Conservation (phyloP, 2,888 invertebrate species). For the Zygaena filipendulae region DNA sequence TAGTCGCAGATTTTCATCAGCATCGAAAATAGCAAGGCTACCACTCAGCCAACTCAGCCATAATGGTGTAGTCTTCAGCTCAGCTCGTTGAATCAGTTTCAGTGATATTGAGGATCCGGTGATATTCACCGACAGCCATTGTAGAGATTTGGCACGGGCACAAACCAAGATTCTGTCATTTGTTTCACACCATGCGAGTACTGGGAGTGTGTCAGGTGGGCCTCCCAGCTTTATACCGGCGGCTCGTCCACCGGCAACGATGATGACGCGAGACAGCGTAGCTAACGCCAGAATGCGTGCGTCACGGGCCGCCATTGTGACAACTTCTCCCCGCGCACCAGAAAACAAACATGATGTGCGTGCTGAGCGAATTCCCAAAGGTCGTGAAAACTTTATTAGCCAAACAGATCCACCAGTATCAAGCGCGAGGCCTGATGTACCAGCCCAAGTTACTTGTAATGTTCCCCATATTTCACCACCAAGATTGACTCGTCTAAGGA, state of each 20-base stretch:
- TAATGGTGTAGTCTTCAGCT: slow-evolving; percentile 72
- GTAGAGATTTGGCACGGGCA: slow-evolving; percentile 84
- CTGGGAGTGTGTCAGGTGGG: slow-evolving; percentile 82
- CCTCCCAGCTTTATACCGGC: slow-evolving; percentile 73
- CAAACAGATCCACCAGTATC: slow-evolving; percentile 98
- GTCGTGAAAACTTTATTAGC: slow-evolving; percentile 88
- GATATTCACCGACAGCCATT: slow-evolving; percentile 81
- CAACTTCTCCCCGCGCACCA: slow-evolving; percentile 92
- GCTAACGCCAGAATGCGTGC: slow-evolving; percentile 87
- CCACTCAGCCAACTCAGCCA: slow-evolving; percentile 78
- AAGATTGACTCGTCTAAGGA: slow-evolving; percentile 51
- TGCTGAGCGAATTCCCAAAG: slow-evolving; percentile 88
- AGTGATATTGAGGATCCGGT: slow-evolving; percentile 58
- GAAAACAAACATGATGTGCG: slow-evolving; percentile 95
- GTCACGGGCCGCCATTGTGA: slow-evolving; percentile 52
- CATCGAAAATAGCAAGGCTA: slow-evolving; percentile 88
- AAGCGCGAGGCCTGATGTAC: slow-evolving; percentile 63
- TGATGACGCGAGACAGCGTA: slow-evolving; percentile 86
- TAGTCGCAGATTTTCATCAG: slow-evolving; percentile 85
- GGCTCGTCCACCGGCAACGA: slow-evolving; percentile 53
- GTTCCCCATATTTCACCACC: slow-evolving; percentile 61
- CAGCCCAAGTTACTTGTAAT: slow-evolving; percentile 55
- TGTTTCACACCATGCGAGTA: slow-evolving; percentile 84
- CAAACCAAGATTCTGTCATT: slow-evolving; percentile 89
- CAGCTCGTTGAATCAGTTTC: slow-evolving; percentile 75